Percentiles rank a stretch among this genome's conserved stretches.
These are phyloP conservation scores for Rhagonycha lutea DNA, from an alignment of 2,888 invertebrate species.

Conservation along the genomic window DNA sequence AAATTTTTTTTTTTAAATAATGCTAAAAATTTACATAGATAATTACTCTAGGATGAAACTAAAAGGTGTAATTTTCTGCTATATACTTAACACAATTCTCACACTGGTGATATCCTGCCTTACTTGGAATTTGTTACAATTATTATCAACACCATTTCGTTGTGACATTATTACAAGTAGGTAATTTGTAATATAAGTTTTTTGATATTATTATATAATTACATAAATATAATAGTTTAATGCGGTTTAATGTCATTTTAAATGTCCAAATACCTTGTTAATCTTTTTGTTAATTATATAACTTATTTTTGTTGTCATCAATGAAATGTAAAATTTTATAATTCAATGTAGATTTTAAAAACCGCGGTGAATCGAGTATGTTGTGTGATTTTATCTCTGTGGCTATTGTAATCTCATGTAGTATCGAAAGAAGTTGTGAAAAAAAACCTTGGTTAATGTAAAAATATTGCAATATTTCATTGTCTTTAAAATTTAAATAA, in stretches of 20 bases:
- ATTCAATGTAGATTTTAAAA: background rate
- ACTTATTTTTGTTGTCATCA: background rate
- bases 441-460: conserved; percentile 36
- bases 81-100: conserved; percentile 1
- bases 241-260: background rate
- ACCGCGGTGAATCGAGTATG: background rate
- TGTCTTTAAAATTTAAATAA: conserved; percentile 12
- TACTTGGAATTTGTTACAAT: background rate
- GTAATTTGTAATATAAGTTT: background rate
- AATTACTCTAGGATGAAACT: background rate
- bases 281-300: background rate
- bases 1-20: background rate
- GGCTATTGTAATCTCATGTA: conserved; percentile 1
- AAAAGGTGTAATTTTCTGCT: background rate
- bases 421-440: conserved; percentile 32
- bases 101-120: background rate
- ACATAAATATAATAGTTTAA: background rate
- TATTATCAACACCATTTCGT: background rate
- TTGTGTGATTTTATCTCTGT: background rate
- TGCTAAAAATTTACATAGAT: background rate
- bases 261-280: background rate
- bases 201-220: background rate
- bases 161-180: background rate
- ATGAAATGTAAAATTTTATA: background rate
- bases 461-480: conserved; percentile 36